These are phyloP conservation scores for Lamprologus tigripictilis DNA, from an alignment of 2,113 vertebrate genomes.

Conservation along the genomic window DNA sequence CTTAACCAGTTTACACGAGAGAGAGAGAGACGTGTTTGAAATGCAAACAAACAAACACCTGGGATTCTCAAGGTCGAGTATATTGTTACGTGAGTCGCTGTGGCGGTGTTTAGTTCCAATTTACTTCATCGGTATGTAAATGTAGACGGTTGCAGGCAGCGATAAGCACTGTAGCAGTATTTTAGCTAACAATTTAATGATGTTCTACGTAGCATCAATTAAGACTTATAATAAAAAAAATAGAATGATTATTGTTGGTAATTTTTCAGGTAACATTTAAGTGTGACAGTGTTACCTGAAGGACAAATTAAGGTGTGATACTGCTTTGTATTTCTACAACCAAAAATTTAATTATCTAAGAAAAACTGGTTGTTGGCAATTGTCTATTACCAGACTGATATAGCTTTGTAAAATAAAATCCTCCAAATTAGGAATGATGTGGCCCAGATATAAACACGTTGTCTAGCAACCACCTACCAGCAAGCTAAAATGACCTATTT, in stretches of 20 bases:
- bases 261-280: neutral
- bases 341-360: fast-evolving
- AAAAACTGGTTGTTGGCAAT: fast-evolving
- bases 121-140: conserved; percentile 7
- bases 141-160: neutral
- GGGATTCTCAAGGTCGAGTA: neutral
- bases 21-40: conserved; percentile 18
- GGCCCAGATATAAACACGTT: neutral
- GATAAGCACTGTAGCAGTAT: neutral
- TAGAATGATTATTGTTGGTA: neutral
- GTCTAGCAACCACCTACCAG: neutral
- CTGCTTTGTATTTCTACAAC: neutral
- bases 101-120: neutral
- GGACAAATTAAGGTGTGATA: neutral
- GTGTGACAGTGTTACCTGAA: neutral
- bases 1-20: conserved; percentile 38
- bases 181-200: neutral
- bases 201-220: neutral
- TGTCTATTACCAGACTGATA: neutral
- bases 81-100: neutral
- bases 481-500: neutral
- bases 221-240: neutral
- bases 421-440: neutral
- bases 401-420: neutral
- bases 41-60: conserved; percentile 42